A percentile compares a stretch with the other conserved stretches of the same genome.
These are phyloP conservation scores for Lithophane ornitopus DNA, from an alignment of 2,888 invertebrate species.

Conservation along the genomic window DNA sequence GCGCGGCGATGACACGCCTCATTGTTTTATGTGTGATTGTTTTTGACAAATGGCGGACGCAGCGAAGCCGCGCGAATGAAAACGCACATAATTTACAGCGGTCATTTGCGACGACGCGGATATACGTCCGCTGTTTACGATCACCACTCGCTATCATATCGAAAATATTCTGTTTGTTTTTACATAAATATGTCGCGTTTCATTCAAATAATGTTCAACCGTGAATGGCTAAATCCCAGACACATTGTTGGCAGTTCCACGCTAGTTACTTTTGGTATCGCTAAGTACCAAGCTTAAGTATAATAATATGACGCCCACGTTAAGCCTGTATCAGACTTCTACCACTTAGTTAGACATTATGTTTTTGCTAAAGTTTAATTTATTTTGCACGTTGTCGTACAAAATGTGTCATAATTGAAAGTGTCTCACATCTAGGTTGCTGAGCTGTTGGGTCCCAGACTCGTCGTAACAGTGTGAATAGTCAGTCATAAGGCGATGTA, in stretches of 20 bases:
- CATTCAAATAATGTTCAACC: neutral
- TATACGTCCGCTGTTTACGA: constrained; percentile 60
- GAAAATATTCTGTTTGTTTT: constrained; percentile 21
- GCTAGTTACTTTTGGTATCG: neutral
- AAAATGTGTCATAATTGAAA: constrained; percentile 13
- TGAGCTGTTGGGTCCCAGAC: neutral
- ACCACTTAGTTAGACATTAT: constrained; percentile 22
- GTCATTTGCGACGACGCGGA: constrained; percentile 70
- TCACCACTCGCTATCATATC: constrained; percentile 25
- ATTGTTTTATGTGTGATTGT: constrained; percentile 84
- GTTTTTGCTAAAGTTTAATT: constrained; percentile 7
- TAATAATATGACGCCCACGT: neutral
- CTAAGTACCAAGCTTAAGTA: neutral
- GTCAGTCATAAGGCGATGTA: neutral
- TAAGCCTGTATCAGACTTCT: constrained; percentile 9
- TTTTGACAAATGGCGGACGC: constrained; percentile 81
- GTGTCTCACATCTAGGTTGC: constrained; percentile 7
- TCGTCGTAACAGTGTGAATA: neutral
- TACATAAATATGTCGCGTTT: neutral
- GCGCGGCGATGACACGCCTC: constrained; percentile 77
- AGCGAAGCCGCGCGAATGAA: constrained; percentile 73
- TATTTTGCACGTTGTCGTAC: constrained; percentile 4
- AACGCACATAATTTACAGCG: constrained; percentile 79
- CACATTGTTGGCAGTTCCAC: constrained; percentile 3
- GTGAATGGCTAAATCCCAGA: constrained; percentile 3